Conservation (phyloP, 2,888 invertebrate genomes). For the Desoria tigrina region DNA sequence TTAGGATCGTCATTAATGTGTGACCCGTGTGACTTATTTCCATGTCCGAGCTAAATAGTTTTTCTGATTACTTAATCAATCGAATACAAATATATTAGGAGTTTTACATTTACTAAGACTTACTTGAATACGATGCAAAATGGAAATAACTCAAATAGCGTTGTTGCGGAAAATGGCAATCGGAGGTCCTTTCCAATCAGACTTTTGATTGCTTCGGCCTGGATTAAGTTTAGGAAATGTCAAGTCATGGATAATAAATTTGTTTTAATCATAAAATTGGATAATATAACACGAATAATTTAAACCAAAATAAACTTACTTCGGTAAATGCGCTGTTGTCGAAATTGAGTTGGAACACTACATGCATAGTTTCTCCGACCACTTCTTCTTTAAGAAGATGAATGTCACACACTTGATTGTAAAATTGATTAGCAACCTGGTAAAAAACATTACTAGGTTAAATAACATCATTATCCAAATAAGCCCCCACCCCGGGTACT, state of each 20-base stretch:
- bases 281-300: neutral
- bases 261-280: neutral
- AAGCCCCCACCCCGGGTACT: no score
- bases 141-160: constrained; percentile 94
- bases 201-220: neutral
- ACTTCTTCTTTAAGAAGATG: constrained; percentile 83
- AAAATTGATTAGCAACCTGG: constrained; percentile 86
- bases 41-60: constrained; percentile 72
- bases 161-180: constrained; percentile 81
- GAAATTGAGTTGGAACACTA: constrained; percentile 88
- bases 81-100: neutral
- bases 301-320: constrained; percentile 54
- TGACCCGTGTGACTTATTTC: constrained; percentile 84
- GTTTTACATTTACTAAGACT: constrained; percentile 55
- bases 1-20: constrained; percentile 83
- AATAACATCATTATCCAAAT: no score
- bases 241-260: neutral
- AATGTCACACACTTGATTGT: constrained; percentile 90
- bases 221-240: neutral
- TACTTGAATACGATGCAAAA: constrained; percentile 96
- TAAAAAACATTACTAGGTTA: constrained; percentile 16
- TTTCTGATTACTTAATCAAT: neutral
- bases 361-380: constrained; percentile 86
- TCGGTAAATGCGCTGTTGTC: constrained; percentile 88
- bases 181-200: constrained; percentile 82